These are phyloP conservation scores for Drosophila antonietae DNA, from an alignment of 2,888 invertebrate genomes.

Conservation along the genomic window DNA sequence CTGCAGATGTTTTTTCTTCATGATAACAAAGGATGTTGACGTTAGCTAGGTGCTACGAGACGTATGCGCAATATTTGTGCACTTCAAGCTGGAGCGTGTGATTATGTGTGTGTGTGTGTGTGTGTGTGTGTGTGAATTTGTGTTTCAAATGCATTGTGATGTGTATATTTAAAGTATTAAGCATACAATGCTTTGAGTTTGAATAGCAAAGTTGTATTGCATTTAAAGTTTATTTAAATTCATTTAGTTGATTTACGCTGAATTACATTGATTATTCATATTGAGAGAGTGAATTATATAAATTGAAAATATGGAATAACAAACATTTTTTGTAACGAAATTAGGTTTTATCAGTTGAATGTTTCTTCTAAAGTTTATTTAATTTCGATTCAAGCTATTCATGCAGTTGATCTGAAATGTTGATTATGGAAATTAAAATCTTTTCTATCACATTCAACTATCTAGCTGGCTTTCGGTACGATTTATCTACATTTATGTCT, in stretches of 20 bases:
- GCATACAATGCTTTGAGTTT: not conserved
- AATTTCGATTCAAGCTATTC: no score
- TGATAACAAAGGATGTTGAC: conserved; percentile 13
- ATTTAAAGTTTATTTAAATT: not conserved
- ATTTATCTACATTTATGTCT: no score
- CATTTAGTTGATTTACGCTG: not conserved
- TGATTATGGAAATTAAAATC: no score
- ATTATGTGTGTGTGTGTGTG: not conserved
- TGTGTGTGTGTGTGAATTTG: not conserved
- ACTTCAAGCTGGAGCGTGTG: not conserved
- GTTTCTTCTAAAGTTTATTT: no score
- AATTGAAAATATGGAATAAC: not conserved
- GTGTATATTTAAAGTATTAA: conserved; percentile 1
- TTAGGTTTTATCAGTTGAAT: no score
- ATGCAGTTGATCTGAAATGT: no score
- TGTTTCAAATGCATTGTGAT: not conserved
- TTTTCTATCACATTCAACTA: no score
- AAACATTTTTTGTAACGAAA: no score
- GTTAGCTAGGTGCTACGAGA: conserved; percentile 1
- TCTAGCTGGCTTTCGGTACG: no score
- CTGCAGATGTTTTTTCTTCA: conserved; percentile 17
- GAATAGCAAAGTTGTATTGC: not conserved
- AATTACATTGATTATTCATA: not conserved
- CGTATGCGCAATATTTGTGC: conserved; percentile 36
- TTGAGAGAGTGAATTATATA: not conserved